Evolutionary conservation across 1,140 invertebrate species (phyloP), one percentile per base, ranked within the genome.

Genomic region (Parapsyche elsis): DNA sequence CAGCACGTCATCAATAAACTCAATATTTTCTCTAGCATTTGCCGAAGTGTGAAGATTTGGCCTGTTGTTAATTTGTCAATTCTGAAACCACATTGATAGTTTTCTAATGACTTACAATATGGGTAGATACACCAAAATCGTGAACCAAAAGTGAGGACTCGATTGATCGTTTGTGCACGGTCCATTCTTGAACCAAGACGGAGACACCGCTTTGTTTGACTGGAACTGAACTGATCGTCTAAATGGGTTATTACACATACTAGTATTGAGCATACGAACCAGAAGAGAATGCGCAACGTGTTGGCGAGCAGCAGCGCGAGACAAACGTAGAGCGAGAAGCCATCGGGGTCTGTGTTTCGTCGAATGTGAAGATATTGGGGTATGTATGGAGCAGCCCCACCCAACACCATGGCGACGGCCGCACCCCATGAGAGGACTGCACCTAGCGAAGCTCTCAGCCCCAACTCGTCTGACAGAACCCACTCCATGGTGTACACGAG

Each of bases 321-420:
- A 86, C 98, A 99, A 49, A 99, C 98, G 86, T 97, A 97, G 4
- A 98, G 90, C 0, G 98, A 99, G 89, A 99, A 99, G 4, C 98
- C 98, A 84, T 96, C 96, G 19, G 96, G 93, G 89, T 98, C 96
- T 86, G 96, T 93, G 24, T 95, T 96, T 84, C 91, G 91, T 85
- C 93, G 94, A 73, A 99, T 99, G 89, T 99, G 95, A 82, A 92
- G 90, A 85, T 99, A 99, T 86, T 99, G 97, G 14, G 97, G 97
- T 83, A 99, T 94, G 84, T 95, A 97, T 71, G 90, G 95, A 61
- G 95, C 91, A 1, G 91, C 89, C 76, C 97, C 97, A 57, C 98
- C 98, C 85, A 99, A 92, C 78, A 99, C 95, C 94, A 99, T 98
- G 71, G 93, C 93, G 70, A 90, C 91, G 77, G 93, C 93, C 81